A percentile compares a stretch with the other conserved stretches of the same genome.
These are phyloP conservation scores for Zapornia atra DNA, from an alignment of 2,113 vertebrate genomes.

Conservation along the genomic window DNA sequence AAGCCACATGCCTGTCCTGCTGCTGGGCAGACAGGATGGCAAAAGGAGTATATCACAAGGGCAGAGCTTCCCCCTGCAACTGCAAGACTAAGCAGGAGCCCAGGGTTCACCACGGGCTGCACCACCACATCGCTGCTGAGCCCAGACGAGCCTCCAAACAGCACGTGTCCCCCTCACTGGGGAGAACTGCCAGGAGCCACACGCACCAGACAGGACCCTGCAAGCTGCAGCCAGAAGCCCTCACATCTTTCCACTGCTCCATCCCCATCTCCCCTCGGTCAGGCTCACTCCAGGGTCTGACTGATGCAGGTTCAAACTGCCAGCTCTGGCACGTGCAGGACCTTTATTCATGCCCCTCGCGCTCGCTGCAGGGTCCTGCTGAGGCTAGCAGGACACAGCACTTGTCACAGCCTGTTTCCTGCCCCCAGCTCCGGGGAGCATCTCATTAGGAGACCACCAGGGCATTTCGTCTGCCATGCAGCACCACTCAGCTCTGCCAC, in stretches of 20 bases:
- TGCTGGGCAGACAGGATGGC: neutral
- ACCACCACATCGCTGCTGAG: neutral
- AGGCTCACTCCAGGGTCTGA: neutral
- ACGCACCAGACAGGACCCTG: neutral
- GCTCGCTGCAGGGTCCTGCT: neutral
- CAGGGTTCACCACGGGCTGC: neutral
- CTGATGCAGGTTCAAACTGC: neutral
- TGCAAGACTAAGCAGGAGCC: neutral
- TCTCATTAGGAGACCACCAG: neutral
- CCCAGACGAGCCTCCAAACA: neutral
- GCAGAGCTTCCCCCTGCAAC: neutral
- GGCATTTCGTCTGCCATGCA: neutral
- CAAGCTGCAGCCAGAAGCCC: slow-evolving; percentile 4
- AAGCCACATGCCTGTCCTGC: neutral
- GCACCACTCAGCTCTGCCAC: neutral
- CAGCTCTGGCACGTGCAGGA: neutral
- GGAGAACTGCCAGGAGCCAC: neutral
- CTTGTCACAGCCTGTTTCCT: slow-evolving; percentile 15
- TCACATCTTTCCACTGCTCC: neutral
- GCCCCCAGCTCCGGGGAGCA: neutral
- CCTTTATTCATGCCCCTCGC: slow-evolving; percentile 46
- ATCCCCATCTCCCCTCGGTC: neutral
- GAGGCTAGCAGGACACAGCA: slow-evolving; percentile 5
- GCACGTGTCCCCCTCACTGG: neutral
- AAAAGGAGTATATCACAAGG: neutral